Base-by-base conservation (phyloP, 2,797 vertebrate species). In the Dallia pectoralis region DNA sequence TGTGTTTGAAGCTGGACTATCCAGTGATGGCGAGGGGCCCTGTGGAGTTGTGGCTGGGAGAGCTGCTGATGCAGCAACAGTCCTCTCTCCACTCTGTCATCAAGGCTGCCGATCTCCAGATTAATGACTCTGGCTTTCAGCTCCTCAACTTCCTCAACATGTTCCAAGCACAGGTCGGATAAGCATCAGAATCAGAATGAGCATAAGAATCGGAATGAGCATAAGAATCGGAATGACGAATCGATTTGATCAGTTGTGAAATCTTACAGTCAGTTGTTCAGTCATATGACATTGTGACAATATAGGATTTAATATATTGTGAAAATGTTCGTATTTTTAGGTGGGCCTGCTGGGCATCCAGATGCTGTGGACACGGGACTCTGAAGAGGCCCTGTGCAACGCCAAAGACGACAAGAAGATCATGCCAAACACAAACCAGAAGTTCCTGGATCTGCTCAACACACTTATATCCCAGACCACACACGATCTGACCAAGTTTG, bases 361-460 rank as follows among this genome's bases (percentile, higher is more conserved):
- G 80, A 95, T 97, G 95, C 93, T 97, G 81, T 97, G 96, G 96
- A 97, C 96, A n/a, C 92, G 93, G 77, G 94, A 97, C 83, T 91
- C 96, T 48, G 95, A 97, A 82, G 94, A 94, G 82, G 96, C 96
- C 72, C 89, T 97, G 67, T 81, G 79, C 79, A 91, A 91, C 72
- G 93, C 94, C 51, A 93, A 91, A 33, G 89, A 92, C 62, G 94
- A 96, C 84, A 93, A 91, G 77, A 95, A 94, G 82, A 88, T 96
- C 69, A 97, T 97, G 96, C 80, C 84, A 72, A 89, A 91, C 75
- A 96, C 94, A 0, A 96, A 95, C 78, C 92, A 95, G 69, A 93
- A 85, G 78, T 97, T 97, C 81, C 77, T 96, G 73, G 92, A 94
- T 63, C 89, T 97, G 16, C 91, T 97, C 48, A 95, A 93, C 65